Conservation (phyloP, 1,140 invertebrate species). For the Papilio xuthus region DNA sequence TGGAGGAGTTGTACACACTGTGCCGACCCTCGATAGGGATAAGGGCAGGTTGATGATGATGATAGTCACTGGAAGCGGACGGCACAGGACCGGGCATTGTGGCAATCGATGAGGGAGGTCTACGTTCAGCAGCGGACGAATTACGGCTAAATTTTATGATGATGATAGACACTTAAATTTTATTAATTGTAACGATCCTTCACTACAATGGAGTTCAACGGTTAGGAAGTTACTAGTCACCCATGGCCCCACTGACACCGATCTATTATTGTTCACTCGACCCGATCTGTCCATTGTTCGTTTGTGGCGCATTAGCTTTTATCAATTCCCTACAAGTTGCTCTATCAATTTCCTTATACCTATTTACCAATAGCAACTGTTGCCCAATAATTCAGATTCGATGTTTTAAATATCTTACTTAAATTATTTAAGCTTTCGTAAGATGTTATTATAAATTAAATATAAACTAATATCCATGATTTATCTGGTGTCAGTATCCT, state of each 20-base stretch:
- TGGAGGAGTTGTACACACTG: too few relatives aligned
- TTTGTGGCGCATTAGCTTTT: not conserved
- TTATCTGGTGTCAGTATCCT: too few relatives aligned
- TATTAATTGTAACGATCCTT: not conserved
- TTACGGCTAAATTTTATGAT: too few relatives aligned
- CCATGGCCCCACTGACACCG: not conserved
- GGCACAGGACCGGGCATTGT: too few relatives aligned
- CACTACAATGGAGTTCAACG: not conserved
- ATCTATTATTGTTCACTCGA: constrained; percentile 12
- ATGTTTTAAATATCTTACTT: not conserved
- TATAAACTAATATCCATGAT: too few relatives aligned
- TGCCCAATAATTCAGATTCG: not conserved
- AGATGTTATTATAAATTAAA: too few relatives aligned
- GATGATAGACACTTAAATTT: not conserved
- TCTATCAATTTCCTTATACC: not conserved
- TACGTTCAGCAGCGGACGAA: too few relatives aligned
- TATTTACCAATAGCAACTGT: not conserved
- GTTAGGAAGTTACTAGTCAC: not conserved
- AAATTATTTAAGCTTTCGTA: too few relatives aligned
- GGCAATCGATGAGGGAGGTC: too few relatives aligned
- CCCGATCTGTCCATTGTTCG: constrained; percentile 16
- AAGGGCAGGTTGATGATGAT: too few relatives aligned
- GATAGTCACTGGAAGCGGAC: too few relatives aligned
- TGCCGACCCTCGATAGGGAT: too few relatives aligned
- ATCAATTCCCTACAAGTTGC: not conserved